phyloP scores from a whole-genome alignment of 1,140 invertebrate species.

The Mylabris phalerata region DNA sequence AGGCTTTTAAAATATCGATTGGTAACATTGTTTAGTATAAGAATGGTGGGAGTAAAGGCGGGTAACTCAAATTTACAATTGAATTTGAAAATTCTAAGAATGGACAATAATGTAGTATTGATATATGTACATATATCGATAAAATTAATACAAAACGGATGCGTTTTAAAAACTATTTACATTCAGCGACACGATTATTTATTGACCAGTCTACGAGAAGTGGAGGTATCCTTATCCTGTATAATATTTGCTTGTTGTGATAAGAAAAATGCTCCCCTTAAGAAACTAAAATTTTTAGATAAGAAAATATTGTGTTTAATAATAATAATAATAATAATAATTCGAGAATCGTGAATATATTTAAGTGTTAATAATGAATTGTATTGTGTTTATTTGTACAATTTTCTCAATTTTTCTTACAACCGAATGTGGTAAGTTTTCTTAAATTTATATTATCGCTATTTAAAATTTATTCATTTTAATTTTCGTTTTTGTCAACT shows the following conservation, averaged over 20 bases:
- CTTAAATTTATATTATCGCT: too few relatives aligned
- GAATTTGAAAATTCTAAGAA: too few relatives aligned
- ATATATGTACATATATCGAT: background rate
- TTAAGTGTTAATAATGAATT: conserved; percentile 5
- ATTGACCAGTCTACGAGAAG: background rate
- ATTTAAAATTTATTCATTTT: too few relatives aligned
- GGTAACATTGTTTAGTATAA: too few relatives aligned
- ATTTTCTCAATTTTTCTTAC: too few relatives aligned
- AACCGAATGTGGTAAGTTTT: background rate
- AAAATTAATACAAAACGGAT: conserved; percentile 12
- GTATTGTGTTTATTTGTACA: background rate
- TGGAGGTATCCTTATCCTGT: conserved; percentile 5
- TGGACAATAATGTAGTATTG: too few relatives aligned
- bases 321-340: conserved; percentile 1
- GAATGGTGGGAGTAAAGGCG: too few relatives aligned
- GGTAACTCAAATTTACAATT: too few relatives aligned
- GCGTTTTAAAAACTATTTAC: conserved; percentile 13
- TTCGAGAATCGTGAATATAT: background rate
- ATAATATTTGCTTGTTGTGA: conserved; percentile 11
- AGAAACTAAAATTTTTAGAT: conserved; percentile 2
- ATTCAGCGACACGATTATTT: conserved; percentile 10
- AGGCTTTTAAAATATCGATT: too few relatives aligned
- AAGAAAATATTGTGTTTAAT: conserved; percentile 4
- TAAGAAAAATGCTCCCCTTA: conserved; percentile 13
- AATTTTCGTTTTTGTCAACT: too few relatives aligned